Evolutionary conservation across 2,888 invertebrate genomes (phyloP).

Genomic region (Copidosoma aretas): DNA sequence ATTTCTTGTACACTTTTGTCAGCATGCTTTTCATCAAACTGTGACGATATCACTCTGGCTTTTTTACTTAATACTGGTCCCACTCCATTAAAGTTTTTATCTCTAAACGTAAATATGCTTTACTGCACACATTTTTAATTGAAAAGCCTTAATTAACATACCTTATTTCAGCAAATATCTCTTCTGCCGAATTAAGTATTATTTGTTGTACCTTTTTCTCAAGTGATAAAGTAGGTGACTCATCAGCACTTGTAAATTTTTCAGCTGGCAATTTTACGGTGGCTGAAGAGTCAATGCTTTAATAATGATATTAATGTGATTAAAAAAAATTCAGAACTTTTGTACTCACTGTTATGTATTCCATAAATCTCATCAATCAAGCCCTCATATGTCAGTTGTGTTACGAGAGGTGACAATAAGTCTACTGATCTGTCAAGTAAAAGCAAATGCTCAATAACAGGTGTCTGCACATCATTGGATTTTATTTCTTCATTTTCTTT

Average conservation of each 20-base stretch:
- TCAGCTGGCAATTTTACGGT: constrained; percentile 86
- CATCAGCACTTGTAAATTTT: constrained; percentile 77
- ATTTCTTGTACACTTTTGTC: constrained; percentile 94
- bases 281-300: constrained; percentile 58
- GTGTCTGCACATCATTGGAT: constrained; percentile 65
- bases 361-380: constrained; percentile 94
- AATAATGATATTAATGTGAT: background rate
- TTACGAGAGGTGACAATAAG: constrained; percentile 88
- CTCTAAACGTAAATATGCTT: constrained; percentile 64
- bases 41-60: constrained; percentile 84
- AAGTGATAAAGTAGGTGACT: constrained; percentile 67
- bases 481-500: constrained; percentile 68
- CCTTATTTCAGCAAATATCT: constrained; percentile 82
- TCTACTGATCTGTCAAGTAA: constrained; percentile 91
- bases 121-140: background rate
- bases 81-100: constrained; percentile 91
- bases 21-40: constrained; percentile 83
- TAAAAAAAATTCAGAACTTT: constrained; percentile 12
- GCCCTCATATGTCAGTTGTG: constrained; percentile 97
- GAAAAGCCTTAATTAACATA: constrained; percentile 36
- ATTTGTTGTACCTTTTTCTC: constrained; percentile 76
- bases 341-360: constrained; percentile 72
- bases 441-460: constrained; percentile 84
- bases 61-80: constrained; percentile 85
- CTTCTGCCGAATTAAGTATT: constrained; percentile 87